phyloP scores from a whole-genome alignment of 1,140 invertebrate species.

The Scaptomyza pallida region DNA sequence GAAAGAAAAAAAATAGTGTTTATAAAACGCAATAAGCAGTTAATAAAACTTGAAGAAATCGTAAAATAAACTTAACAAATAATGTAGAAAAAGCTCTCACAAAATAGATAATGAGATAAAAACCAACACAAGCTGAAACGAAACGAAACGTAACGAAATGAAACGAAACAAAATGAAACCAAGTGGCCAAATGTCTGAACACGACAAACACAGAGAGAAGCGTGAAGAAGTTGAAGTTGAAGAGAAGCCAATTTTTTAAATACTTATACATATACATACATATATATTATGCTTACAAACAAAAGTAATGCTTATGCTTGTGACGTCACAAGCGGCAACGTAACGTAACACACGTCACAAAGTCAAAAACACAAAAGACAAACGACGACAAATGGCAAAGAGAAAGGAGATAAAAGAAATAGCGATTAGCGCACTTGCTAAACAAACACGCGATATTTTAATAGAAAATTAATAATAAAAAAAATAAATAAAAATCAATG shows the following conservation, averaged over 20 bases:
- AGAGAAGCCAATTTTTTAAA: constrained; percentile 61
- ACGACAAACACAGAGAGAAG: constrained; percentile 13
- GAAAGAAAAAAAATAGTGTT: constrained; percentile 57
- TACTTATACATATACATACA: constrained; percentile 9
- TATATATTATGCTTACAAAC: background rate
- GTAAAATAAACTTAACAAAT: constrained; percentile 31
- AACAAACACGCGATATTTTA: constrained; percentile 49
- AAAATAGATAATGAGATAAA: constrained; percentile 38
- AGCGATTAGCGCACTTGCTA: constrained; percentile 37
- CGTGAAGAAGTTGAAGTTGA: background rate
- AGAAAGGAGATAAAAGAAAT: constrained; percentile 12
- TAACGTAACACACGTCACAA: too few species aligned
- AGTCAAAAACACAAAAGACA: constrained; percentile 9
- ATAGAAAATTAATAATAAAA: constrained; percentile 27
- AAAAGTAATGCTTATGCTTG: constrained; percentile 25
- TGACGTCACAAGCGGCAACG: constrained; percentile 47
- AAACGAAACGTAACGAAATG: constrained; percentile 32
- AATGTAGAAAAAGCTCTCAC: constrained; percentile 71
- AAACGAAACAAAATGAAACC: constrained; percentile 60
- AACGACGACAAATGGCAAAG: constrained; percentile 43
- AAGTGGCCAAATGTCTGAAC: constrained; percentile 70
- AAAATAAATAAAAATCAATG: constrained; percentile 26
- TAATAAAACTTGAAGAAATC: constrained; percentile 53
- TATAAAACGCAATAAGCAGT: constrained; percentile 81
- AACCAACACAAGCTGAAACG: constrained; percentile 29